Evolutionary conservation across 30 jellyfish, hydroid and myxozoan genomes (phyloP), one percentile per base, ranked within the genome.

Genomic region (Catostylus mosaicus): DNA sequence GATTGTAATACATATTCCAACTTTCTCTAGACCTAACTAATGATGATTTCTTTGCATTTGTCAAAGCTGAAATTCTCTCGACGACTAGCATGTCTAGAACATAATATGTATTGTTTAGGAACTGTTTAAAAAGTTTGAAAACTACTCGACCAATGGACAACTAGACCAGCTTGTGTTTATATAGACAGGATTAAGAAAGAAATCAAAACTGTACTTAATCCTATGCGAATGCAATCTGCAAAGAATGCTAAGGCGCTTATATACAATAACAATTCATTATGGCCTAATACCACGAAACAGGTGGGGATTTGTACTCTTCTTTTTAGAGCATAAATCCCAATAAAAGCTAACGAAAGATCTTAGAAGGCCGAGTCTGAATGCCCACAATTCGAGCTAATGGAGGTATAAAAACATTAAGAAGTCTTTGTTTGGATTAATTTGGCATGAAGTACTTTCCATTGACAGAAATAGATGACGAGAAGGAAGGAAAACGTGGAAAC

Each of bases 291-390:
- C 35, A 8, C 30, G 59, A 61, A 46, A 57, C 85, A 74, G 85
- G 85, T 74, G 85, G 85, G 36, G 73, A 47, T 34, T 74, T 43
- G 16, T 54, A n/a, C 72, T 27, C 60, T 56, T 33, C 73, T 35
- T 68, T 64, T 59, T 18, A 2, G 36, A 18, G 36, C 38, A n/a
- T 12, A 59, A 27, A 29, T 43, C 48, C 52, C 69, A 43, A 36
- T 36, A 54, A 74, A 45, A 54, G 35, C 40, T 48, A 1, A 26
- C 75, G n/a, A 33, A 22, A 74, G 75, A 74, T 74, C 60, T 50
- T 18, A 74, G 57, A 40, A 29, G 30, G 8, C 73, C 73, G 73
- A 74, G 26, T 59, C 38, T 23, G 20, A 59, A 27, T 23, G 38
- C 23, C 38, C 71, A 59, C 18, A 26, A 59, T 48, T 23, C 18